phyloP scores from a whole-genome alignment of 2,797 vertebrate genomes.

The Hephaestus fuliginosus region DNA sequence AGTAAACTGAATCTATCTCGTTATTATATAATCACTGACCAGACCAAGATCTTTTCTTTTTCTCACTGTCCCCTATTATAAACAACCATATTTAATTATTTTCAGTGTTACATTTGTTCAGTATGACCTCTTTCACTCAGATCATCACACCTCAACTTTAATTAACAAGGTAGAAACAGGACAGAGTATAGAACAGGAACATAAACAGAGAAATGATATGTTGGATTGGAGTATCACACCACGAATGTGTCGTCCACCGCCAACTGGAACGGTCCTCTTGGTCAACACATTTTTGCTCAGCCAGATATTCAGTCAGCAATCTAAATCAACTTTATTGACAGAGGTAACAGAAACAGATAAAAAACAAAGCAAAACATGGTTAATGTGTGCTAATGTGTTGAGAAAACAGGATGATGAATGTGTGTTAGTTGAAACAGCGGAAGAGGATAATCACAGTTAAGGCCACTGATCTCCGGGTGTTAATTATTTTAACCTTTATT shows the following conservation, averaged over 20 bases:
- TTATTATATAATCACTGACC: not conserved
- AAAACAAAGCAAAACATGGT: not conserved
- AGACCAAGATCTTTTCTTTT: not conserved
- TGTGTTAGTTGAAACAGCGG: slow-evolving; percentile 34
- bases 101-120: not conserved
- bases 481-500: slow-evolving; percentile 70
- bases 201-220: slow-evolving; percentile 19
- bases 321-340: slow-evolving; percentile 50
- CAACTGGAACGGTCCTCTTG: slow-evolving; percentile 24
- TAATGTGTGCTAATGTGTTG: slow-evolving; percentile 46
- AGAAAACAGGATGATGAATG: slow-evolving; percentile 54
- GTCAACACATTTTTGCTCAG: slow-evolving; percentile 19
- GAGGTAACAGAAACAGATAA: slow-evolving; percentile 24
- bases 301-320: slow-evolving; percentile 15
- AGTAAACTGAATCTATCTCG: not conserved
- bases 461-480: slow-evolving; percentile 36
- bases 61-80: not conserved
- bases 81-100: not conserved
- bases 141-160: not conserved
- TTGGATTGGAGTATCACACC: not conserved
- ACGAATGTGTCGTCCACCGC: not conserved
- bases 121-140: not conserved
- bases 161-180: not conserved
- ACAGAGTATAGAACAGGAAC: not conserved
- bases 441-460: slow-evolving; percentile 60